A percentile compares a stretch with the other conserved stretches of the same genome.
These are phyloP conservation scores for Hylomyscus alleni DNA, from an alignment of 2,797 vertebrate species.

Conservation along the genomic window DNA sequence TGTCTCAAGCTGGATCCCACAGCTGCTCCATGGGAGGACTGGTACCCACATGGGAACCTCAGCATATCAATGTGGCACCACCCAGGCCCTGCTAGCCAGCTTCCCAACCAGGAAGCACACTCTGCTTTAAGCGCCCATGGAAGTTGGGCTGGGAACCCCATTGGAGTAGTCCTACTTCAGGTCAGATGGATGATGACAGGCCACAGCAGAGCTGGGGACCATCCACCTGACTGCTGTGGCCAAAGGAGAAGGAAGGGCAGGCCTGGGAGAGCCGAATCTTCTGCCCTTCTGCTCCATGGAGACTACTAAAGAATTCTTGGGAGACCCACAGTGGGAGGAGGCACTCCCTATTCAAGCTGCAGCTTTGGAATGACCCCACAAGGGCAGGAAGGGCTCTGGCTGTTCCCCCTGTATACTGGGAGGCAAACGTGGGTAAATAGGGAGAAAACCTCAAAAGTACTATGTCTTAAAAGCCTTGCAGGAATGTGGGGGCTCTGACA, in stretches of 20 bases:
- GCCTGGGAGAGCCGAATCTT: accelerated
- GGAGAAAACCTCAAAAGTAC: constrained; percentile 37
- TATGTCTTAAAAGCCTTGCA: neutral
- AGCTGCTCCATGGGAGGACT: neutral
- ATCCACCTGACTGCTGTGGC: neutral
- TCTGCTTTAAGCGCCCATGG: neutral
- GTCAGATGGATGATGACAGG: neutral
- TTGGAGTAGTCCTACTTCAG: neutral
- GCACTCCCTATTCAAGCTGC: neutral
- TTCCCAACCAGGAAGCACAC: neutral
- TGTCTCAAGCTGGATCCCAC: neutral
- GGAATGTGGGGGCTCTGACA: neutral
- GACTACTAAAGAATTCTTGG: neutral
- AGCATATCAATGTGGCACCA: neutral
- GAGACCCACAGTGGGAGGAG: neutral
- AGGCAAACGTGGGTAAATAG: neutral
- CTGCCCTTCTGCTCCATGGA: neutral
- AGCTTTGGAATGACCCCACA: neutral
- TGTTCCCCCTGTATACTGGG: neutral
- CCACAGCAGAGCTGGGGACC: neutral
- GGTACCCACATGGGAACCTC: neutral
- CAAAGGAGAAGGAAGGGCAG: neutral
- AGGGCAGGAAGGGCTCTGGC: neutral
- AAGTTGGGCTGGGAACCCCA: neutral
- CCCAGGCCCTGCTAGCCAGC: neutral